Percentiles rank a stretch among this genome's conserved stretches.
Conservation (phyloP, 2,113 vertebrate species). For the Prochilodus magdalenae region DNA sequence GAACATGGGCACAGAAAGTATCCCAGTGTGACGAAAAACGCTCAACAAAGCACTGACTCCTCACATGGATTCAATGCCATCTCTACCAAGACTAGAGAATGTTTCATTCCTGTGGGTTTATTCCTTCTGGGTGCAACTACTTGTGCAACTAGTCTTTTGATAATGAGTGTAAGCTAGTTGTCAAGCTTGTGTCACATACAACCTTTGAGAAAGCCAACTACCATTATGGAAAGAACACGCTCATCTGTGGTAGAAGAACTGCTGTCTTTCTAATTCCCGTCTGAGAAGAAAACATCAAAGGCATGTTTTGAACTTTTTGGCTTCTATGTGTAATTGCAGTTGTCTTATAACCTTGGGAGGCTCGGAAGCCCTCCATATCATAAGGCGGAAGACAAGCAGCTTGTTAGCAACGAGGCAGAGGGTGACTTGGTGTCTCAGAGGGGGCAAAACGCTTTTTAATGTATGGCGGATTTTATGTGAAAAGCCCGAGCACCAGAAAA, state of each 20-base stretch:
- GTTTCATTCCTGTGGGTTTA: too few relatives aligned
- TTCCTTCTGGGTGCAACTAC: too few relatives aligned
- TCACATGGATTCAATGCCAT: too few relatives aligned
- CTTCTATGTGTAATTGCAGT: slow-evolving; percentile 35
- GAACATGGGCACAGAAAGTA: too few relatives aligned
- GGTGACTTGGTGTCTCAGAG: neutral
- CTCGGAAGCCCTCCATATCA: neutral
- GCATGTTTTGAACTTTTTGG: neutral
- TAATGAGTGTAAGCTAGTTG: too few relatives aligned
- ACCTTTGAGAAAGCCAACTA: neutral
- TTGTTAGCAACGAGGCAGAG: slow-evolving; percentile 7
- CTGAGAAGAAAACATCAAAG: slow-evolving; percentile 30
- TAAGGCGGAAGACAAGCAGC: slow-evolving; percentile 6
- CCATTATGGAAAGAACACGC: neutral
- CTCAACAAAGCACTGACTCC: too few relatives aligned
- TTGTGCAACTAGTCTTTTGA: too few relatives aligned
- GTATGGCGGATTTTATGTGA: neutral
- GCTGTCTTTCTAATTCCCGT: neutral
- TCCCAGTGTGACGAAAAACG: too few relatives aligned
- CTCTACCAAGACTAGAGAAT: too few relatives aligned
- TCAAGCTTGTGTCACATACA: neutral
- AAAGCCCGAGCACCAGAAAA: slow-evolving; percentile 6
- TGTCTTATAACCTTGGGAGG: slow-evolving; percentile 35
- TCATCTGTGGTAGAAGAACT: slow-evolving; percentile 5
- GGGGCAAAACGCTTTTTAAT: slow-evolving; percentile 13